Percentiles rank a stretch among this genome's conserved stretches.
Evolutionary conservation across 2,113 vertebrate genomes (phyloP).

Genomic region (Polypterus bichir): DNA sequence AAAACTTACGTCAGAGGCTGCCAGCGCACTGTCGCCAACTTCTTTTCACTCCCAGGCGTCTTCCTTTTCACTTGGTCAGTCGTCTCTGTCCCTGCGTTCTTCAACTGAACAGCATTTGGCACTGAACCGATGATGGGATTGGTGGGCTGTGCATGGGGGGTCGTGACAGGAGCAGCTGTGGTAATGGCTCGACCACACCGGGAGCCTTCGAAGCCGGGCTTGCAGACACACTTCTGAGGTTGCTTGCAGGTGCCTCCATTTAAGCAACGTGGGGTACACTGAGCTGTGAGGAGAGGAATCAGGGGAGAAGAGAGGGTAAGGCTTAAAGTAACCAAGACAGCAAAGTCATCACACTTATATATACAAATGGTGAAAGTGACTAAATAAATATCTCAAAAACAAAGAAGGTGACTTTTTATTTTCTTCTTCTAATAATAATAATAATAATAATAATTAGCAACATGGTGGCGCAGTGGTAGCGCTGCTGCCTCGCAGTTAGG

Average conservation of each 20-base stretch:
- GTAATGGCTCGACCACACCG: slow-evolving; percentile 44
- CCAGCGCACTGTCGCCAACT: slow-evolving; percentile 34
- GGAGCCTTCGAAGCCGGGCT: slow-evolving; percentile 51
- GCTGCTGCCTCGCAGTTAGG: too few species aligned
- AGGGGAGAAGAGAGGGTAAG: neutral
- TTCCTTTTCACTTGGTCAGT: neutral
- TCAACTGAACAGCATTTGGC: too few species aligned
- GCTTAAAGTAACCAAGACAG: neutral
- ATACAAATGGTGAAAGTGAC: neutral
- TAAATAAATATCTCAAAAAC: neutral
- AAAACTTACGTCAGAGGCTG: slow-evolving; percentile 43
- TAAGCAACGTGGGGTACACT: slow-evolving; percentile 58
- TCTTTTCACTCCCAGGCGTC: slow-evolving; percentile 14
- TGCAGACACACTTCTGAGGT: slow-evolving; percentile 59
- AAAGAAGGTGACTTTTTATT: too few species aligned
- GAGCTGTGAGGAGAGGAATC: slow-evolving; percentile 34
- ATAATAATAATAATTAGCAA: too few species aligned
- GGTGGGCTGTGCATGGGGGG: neutral
- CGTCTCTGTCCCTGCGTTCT: neutral
- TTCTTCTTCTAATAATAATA: too few species aligned
- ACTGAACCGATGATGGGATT: neutral
- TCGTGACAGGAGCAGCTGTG: neutral
- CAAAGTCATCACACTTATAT: neutral
- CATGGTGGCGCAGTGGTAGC: too few species aligned
- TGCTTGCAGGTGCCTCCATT: slow-evolving; percentile 62